phyloP scores from a whole-genome alignment of 2,797 vertebrate genomes.

The Silurus aristotelis region DNA sequence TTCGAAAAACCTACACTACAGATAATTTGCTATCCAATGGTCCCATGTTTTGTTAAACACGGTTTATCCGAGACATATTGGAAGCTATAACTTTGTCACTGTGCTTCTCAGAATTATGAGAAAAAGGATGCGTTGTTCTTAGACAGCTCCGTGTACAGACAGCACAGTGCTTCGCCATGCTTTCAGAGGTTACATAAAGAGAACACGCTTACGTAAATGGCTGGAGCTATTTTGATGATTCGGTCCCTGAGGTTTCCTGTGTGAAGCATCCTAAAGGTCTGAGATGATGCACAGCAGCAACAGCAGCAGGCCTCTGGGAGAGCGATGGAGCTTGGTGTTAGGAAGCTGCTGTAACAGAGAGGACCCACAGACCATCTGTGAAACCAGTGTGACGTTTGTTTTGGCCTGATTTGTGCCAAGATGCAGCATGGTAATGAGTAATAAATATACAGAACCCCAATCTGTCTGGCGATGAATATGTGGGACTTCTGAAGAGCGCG shows the following conservation, averaged over 20 bases:
- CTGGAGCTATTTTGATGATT: constrained; percentile 53
- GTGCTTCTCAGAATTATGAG: neutral
- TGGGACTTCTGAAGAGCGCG: constrained; percentile 9
- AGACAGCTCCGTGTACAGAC: neutral
- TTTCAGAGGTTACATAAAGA: constrained; percentile 44
- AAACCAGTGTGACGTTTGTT: constrained; percentile 51
- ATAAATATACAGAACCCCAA: constrained; percentile 40
- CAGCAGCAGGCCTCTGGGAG: constrained; percentile 7
- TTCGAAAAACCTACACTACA: neutral
- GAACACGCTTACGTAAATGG: constrained; percentile 45
- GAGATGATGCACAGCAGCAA: constrained; percentile 18
- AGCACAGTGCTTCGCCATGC: neutral
- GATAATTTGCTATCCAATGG: neutral
- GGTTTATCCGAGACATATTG: neutral
- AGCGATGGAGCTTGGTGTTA: constrained; percentile 32
- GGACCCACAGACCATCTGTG: constrained; percentile 52
- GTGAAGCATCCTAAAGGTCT: constrained; percentile 33
- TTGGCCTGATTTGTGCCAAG: constrained; percentile 50
- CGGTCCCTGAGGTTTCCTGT: constrained; percentile 49
- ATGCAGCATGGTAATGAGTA: constrained; percentile 54
- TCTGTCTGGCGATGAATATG: constrained; percentile 3
- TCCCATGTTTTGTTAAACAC: neutral
- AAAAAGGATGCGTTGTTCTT: neutral
- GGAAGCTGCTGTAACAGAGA: constrained; percentile 41
- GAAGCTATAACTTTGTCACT: neutral